These are phyloP conservation scores for Lordiphosa stackelbergi DNA, from an alignment of 1,140 invertebrate species.

Conservation along the genomic window DNA sequence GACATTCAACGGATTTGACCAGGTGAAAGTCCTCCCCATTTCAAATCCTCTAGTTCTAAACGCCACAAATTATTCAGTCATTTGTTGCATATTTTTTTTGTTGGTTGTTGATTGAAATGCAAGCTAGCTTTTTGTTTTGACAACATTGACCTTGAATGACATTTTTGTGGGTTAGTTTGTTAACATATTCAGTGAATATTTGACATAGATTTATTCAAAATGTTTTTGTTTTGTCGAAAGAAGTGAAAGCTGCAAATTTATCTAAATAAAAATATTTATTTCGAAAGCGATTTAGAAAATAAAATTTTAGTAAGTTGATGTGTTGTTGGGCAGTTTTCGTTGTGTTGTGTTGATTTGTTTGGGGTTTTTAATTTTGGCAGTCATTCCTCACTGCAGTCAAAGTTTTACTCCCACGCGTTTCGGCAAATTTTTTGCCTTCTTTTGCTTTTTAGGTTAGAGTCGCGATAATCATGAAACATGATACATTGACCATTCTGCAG, in stretches of 20 bases:
- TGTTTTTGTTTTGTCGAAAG: conserved; percentile 15
- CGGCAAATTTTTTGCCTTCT: too few relatives aligned
- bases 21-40: conserved; percentile 62
- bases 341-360: too few relatives aligned
- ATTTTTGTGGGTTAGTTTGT: conserved; percentile 48
- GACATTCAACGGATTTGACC: conserved; percentile 61
- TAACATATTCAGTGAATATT: conserved; percentile 17
- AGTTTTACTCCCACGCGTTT: too few relatives aligned
- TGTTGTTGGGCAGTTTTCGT: too few relatives aligned
- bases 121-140: conserved; percentile 21
- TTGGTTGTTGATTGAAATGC: conserved; percentile 30
- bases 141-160: conserved; percentile 53
- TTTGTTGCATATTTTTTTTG: conserved; percentile 35
- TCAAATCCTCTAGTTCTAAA: conserved; percentile 53
- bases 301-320: too few relatives aligned
- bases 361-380: too few relatives aligned
- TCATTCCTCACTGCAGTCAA: too few relatives aligned
- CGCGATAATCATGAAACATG: too few relatives aligned
- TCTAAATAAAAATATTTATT: too few relatives aligned
- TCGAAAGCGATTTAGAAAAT: too few relatives aligned
- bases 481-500: too few relatives aligned
- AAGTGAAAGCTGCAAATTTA: conserved; percentile 17
- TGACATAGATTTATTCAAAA: conserved; percentile 21
- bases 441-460: too few relatives aligned
- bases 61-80: conserved; percentile 65